phyloP scores from a whole-genome alignment of 2,888 invertebrate species.

The Drosophila sordidula region DNA sequence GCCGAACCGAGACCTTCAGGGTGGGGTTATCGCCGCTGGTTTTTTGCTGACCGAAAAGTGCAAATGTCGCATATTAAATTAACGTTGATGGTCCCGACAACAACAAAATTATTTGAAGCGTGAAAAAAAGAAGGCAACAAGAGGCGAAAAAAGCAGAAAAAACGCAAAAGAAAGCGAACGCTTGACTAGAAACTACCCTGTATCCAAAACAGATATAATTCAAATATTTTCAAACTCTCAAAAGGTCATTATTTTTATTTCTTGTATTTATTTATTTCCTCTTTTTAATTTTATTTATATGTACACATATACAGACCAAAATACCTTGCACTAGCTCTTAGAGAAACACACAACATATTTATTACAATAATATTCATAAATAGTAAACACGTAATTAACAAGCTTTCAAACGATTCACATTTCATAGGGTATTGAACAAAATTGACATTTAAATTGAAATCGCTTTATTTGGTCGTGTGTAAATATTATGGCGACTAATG shows the following conservation, averaged over 20 bases:
- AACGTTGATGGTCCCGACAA: constrained; percentile 47
- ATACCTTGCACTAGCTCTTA: too few relatives aligned
- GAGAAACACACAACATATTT: too few relatives aligned
- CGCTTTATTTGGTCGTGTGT: constrained; percentile 28
- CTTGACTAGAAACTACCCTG: constrained; percentile 11
- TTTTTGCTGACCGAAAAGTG: constrained; percentile 66
- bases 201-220: not conserved
- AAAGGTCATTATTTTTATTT: too few relatives aligned
- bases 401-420: not conserved
- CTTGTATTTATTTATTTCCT: too few relatives aligned
- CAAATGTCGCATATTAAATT: constrained; percentile 80
- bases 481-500: constrained; percentile 51
- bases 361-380: too few relatives aligned
- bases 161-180: constrained; percentile 5
- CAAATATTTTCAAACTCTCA: too few relatives aligned
- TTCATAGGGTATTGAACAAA: constrained; percentile 19
- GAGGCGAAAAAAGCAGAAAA: constrained; percentile 16
- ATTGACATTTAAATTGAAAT: constrained; percentile 25
- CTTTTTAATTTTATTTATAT: too few relatives aligned
- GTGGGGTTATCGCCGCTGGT: constrained; percentile 20
- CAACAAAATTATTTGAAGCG: constrained; percentile 56
- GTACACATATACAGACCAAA: too few relatives aligned
- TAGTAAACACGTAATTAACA: not conserved
- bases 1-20: not conserved
- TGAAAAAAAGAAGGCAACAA: constrained; percentile 38